Percentiles rank a stretch among this genome's conserved stretches.
Conservation (phyloP, 2,797 vertebrate genomes). For the Ispidina picta region DNA sequence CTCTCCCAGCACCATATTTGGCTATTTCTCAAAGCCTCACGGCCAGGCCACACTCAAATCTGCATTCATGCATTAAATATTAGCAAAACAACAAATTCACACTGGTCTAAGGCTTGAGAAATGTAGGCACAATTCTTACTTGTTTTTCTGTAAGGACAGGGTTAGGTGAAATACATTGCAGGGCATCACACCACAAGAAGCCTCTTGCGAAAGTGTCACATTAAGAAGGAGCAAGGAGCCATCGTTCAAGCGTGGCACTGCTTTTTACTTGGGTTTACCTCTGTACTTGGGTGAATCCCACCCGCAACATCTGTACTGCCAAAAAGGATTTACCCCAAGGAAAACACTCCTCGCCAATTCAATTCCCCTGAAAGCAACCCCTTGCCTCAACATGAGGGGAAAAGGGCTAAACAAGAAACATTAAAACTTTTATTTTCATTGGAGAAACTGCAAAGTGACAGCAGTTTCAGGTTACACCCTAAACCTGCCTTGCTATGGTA, state of each 20-base stretch:
- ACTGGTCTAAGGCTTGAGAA: not conserved
- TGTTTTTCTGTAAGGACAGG: constrained; percentile 62
- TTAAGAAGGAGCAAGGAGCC: constrained; percentile 59
- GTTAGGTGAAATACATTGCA: constrained; percentile 61
- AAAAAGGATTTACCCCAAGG: not conserved
- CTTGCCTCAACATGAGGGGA: accelerated
- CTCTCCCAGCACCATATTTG: constrained; percentile 68
- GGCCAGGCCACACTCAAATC: constrained; percentile 43
- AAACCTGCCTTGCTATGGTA: constrained; percentile 72
- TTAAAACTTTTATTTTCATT: constrained; percentile 62
- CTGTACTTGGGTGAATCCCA: not conserved
- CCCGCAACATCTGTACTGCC: not conserved
- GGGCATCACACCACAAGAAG: constrained; percentile 59
- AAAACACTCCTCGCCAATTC: not conserved
- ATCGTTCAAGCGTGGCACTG: constrained; percentile 1
- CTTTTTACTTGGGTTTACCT: not conserved
- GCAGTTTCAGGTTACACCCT: constrained; percentile 79
- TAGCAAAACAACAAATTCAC: constrained; percentile 29
- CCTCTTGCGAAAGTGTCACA: constrained; percentile 55
- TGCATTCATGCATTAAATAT: constrained; percentile 20
- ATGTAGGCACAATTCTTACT: constrained; percentile 20
- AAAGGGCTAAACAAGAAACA: constrained; percentile 26
- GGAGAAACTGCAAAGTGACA: constrained; percentile 65
- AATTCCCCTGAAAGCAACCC: accelerated
- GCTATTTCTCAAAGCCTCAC: not conserved